Evolutionary conservation across 2,113 vertebrate genomes (phyloP), one percentile per base, ranked within the genome.

Genomic region (Atractosteus spatula): DNA sequence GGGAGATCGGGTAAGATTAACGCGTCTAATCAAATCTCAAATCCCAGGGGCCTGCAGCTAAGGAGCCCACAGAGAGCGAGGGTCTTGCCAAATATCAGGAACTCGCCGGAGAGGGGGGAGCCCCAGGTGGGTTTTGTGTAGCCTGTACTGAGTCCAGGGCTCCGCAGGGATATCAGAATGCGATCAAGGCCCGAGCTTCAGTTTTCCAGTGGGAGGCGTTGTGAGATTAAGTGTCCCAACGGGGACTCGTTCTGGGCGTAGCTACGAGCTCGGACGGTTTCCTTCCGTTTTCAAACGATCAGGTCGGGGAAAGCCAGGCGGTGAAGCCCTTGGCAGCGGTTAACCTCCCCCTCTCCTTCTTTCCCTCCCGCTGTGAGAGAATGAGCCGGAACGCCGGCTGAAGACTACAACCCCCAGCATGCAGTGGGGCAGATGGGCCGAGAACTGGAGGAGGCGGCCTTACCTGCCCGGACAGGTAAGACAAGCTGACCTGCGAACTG

Each of bases 341-440:
- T 8, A 14, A 29, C 11, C 55, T 17, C n/a, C 29, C 13, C 41
- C 16, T 14, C 14, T 3, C 54, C 11, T 57, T 47, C 12, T 41
- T 61, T 5, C 14, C 29, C 29, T 6, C 45, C 55, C 8, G 4
- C 43, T 10, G 2, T 55, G n/a, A 14, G 17, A 56, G 69, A 6
- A 54, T 77, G 64, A 71, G 44, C 56, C 69, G 71, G 61, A 74
- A 62, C 44, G 62, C 16, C 71, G 14, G 51, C 55, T n/a, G 72
- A 67, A 80, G 85, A 91, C 91, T 88, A 83, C 87, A 91, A 69
- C 84, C 93, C 90, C 94, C 93, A 88, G 79, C 85, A 81, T 90
- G 86, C 94, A 85, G 81, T 74, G 81, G 83, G 85, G 81, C 82
- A 75, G 79, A 82, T 89, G 90, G 92, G 86, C 85, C 17, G 85